Evolutionary conservation across 1,140 invertebrate genomes (phyloP).

Genomic region (Octopus sinensis): DNA sequence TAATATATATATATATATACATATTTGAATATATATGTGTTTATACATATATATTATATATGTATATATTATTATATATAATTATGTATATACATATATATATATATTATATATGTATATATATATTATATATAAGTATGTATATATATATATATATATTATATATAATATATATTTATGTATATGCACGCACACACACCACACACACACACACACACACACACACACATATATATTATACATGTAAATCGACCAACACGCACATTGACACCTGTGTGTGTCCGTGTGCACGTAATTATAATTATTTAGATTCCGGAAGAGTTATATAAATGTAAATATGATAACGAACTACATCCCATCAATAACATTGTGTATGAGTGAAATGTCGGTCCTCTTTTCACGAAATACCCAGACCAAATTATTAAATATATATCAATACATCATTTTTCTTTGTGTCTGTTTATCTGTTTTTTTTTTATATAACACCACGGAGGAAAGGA

Average conservation of each 20-base stretch:
- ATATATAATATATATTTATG: neutral
- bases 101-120: neutral
- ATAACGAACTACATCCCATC: too few species aligned
- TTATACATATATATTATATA: neutral
- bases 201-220: conserved; percentile 22
- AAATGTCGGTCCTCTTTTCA: too few species aligned
- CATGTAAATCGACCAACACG: conserved; percentile 18
- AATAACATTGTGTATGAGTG: too few species aligned
- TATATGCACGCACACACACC: neutral
- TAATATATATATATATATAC: neutral
- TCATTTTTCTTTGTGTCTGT: too few species aligned
- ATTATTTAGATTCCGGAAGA: too few species aligned
- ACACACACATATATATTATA: conserved; percentile 22
- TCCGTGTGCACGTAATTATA: neutral
- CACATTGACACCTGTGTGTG: conserved; percentile 14
- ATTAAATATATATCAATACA: too few species aligned
- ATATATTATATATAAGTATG: neutral
- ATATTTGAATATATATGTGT: neutral
- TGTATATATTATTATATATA: too few species aligned
- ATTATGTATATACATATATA: too few species aligned
- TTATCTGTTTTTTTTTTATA: too few species aligned
- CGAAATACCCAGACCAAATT: too few species aligned
- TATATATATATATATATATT: neutral
- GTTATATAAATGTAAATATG: too few species aligned
- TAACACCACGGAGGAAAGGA: too few species aligned